Base-by-base conservation (phyloP, 1,140 invertebrate genomes). In the Trachymyrmex septentrionalis region DNA sequence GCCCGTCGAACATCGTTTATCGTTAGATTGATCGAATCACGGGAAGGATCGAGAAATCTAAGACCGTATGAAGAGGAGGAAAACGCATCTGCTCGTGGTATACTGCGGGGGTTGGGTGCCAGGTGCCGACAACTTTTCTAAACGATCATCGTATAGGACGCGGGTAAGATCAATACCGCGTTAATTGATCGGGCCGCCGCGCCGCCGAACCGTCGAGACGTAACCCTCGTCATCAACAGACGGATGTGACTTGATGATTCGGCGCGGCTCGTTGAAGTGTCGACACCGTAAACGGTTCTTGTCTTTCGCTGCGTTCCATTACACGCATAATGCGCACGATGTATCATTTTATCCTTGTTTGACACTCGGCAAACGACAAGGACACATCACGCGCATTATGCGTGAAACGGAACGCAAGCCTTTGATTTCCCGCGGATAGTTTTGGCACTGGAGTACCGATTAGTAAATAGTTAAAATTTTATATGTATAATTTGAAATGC, bases 71-170 rank as follows among this genome's bases (percentile, higher is more conserved):
- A 78, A 34, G 34, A 44, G n/a, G 30, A 66, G 55, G 53, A 59
- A 86, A 71, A 38, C 61, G 73, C 90, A 91, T 91, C 90, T 91
- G 90, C 89, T 66, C 61, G 73, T 82, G 76, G 86, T 71, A 27
- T 85, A 87, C 91, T 92, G 92, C 92, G 92, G 93, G 93, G 92
- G 93, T 93, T 44, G 73, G 85, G 63, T n/a, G n/a, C 93, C 93
- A 94, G 93, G 93, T 94, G 93, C 87, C 75, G 81, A 86, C 38
- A 91, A 91, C 86, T 93, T 92, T 88, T 93, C 90, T 90, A 75
- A 86, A 76, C 78, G 85, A 87, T 87, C 72, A 86, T 86, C 86
- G 86, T 76, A 69, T 76, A 67, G 85, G 24, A 69, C 85, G 50
- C 85, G 86, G 57, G n/a, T 78, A 73, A 86, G 90, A 91, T 91